A percentile compares a stretch with the other conserved stretches of the same genome.
phyloP scores from a whole-genome alignment of 2,888 invertebrate species.

The Apodemia zela region DNA sequence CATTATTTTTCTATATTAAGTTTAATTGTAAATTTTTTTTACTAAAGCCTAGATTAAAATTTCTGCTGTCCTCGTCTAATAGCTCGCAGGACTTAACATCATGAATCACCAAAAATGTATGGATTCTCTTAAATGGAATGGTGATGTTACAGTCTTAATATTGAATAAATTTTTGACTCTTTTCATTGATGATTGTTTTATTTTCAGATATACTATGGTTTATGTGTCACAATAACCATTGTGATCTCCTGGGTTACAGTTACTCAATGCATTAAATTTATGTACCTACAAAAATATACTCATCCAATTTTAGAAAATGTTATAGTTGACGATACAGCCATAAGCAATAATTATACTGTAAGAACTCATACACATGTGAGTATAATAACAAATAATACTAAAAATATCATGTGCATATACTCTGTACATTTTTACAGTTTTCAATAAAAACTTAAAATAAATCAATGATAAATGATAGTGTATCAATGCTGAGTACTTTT shows the following conservation, averaged over 20 bases:
- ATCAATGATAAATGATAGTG: no score
- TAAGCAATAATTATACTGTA: slow-evolving; percentile 52
- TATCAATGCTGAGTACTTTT: no score
- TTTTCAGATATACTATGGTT: slow-evolving; percentile 91
- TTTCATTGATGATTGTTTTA: slow-evolving; percentile 14
- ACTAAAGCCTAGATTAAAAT: no score
- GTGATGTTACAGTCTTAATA: no score
- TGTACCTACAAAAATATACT: slow-evolving; percentile 82
- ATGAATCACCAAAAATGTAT: no score
- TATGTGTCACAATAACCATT: slow-evolving; percentile 91
- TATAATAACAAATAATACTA: slow-evolving; percentile 14
- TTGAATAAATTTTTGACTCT: neutral
- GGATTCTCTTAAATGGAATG: no score
- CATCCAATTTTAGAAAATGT: slow-evolving; percentile 29
- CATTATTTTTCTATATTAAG: neutral
- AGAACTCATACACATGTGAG: slow-evolving; percentile 58
- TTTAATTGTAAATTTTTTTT: neutral
- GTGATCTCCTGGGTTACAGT: slow-evolving; percentile 96
- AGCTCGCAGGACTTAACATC: no score
- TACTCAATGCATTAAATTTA: slow-evolving; percentile 94
- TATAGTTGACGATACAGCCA: slow-evolving; percentile 50
- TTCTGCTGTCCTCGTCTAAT: no score
- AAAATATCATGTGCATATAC: no score
- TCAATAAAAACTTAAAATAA: no score
- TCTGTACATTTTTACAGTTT: no score